Evolutionary conservation across 2,797 vertebrate species (phyloP).

Genomic region (Spheniscus humboldti): DNA sequence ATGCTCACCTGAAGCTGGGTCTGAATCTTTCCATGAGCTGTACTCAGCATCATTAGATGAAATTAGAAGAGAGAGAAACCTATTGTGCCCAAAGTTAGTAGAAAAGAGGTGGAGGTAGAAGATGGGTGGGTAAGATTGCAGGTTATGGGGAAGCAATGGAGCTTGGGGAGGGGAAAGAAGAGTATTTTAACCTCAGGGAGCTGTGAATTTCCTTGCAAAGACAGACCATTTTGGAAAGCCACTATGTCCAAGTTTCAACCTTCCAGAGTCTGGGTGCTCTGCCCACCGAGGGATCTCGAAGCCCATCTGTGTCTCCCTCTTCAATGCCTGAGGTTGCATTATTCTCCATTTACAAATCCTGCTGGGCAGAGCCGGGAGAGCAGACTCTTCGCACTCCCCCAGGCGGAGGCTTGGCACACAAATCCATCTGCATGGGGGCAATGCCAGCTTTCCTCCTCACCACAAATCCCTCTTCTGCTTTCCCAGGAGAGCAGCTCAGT

Average conservation of each 20-base stretch:
- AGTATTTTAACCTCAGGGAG: not conserved
- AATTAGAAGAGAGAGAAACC: not conserved
- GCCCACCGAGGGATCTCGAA: fast-evolving
- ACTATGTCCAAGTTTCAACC: not conserved
- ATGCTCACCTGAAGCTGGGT: not conserved
- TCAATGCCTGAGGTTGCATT: not conserved
- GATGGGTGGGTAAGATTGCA: not conserved
- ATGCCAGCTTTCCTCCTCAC: not conserved
- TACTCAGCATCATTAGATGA: not conserved
- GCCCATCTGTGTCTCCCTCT: not conserved
- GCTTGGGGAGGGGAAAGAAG: not conserved
- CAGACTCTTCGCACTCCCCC: not conserved
- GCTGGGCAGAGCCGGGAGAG: not conserved
- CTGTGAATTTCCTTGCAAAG: not conserved
- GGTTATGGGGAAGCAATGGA: not conserved
- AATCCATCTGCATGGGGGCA: not conserved
- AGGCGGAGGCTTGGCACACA: not conserved
- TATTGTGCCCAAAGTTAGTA: not conserved
- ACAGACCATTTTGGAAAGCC: not conserved
- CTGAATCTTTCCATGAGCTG: not conserved
- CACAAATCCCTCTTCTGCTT: not conserved
- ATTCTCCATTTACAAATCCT: not conserved
- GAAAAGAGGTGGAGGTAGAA: not conserved
- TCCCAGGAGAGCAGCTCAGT: not conserved
- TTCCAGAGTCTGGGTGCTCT: not conserved